These are phyloP conservation scores for Abramis brama DNA, from an alignment of 2,113 vertebrate species.

Conservation along the genomic window DNA sequence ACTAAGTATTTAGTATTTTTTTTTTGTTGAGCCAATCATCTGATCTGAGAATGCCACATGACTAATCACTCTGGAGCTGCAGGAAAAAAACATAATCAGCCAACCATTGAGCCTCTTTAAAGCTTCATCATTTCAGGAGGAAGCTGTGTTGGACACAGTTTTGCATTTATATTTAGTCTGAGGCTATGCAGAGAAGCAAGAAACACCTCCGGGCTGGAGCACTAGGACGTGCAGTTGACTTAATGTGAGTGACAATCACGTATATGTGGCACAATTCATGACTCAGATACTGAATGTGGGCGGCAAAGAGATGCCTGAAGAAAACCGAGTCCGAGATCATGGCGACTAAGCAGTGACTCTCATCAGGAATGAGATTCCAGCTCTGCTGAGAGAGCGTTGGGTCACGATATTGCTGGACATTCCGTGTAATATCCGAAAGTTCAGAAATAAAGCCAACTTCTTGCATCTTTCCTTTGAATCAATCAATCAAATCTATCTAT, in stretches of 20 bases:
- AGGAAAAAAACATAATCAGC: background rate
- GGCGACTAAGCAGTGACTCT: conserved; percentile 6
- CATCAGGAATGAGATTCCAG: conserved; percentile 12
- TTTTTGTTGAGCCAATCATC: background rate
- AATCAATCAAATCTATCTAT: background rate
- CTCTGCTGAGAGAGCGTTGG: background rate
- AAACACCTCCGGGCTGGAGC: conserved; percentile 1
- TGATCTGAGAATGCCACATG: background rate
- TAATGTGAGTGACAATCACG: conserved; percentile 14
- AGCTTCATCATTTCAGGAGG: background rate
- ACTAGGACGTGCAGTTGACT: background rate
- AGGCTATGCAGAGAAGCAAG: background rate
- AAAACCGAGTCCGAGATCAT: conserved; percentile 29
- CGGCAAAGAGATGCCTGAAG: conserved; percentile 25
- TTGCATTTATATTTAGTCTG: conserved; percentile 16
- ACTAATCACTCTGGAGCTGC: background rate
- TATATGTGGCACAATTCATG: conserved; percentile 20
- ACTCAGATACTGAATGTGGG: conserved; percentile 38
- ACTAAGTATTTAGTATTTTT: background rate
- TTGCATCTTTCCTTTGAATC: background rate
- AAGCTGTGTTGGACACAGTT: background rate
- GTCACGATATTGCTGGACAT: conserved; percentile 1
- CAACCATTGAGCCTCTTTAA: background rate
- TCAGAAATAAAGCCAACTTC: background rate
- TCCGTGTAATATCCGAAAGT: background rate